phyloP scores from a whole-genome alignment of 2,113 vertebrate genomes.

The Pteruthius melanotis region DNA sequence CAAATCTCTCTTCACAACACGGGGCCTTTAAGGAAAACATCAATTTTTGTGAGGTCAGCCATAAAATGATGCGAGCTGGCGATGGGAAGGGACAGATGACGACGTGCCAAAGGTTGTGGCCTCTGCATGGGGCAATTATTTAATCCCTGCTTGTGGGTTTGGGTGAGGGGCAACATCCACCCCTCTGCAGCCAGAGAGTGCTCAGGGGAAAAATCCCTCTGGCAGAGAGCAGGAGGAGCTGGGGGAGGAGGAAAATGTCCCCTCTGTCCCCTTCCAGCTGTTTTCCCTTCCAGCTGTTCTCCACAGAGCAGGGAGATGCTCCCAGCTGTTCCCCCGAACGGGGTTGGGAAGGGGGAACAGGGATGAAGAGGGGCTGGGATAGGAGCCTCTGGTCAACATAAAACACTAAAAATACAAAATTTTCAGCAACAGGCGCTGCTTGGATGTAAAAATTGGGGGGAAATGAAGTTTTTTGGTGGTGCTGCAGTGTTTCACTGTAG shows the following conservation, averaged over 20 bases:
- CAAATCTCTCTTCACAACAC: rapidly evolving
- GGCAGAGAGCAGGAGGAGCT: background rate
- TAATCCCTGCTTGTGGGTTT: background rate
- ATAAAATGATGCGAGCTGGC: background rate
- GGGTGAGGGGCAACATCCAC: background rate
- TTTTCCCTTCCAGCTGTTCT: background rate
- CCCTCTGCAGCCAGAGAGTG: background rate
- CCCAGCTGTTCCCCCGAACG: background rate
- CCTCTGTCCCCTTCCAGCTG: background rate
- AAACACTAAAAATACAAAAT: background rate
- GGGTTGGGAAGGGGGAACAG: background rate
- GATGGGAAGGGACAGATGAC: background rate
- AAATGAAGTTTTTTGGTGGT: rapidly evolving
- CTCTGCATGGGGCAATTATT: background rate
- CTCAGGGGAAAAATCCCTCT: background rate
- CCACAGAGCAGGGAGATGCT: background rate
- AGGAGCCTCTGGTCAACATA: background rate
- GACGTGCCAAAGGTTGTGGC: background rate
- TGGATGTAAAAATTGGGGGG: rapidly evolving
- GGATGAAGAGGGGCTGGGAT: background rate
- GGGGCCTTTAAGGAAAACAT: constrained; percentile 40
- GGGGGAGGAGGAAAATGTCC: background rate
- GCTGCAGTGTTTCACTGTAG: rapidly evolving
- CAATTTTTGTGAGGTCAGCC: constrained; percentile 35
- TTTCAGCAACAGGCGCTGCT: rapidly evolving